A percentile compares a stretch with the other conserved stretches of the same genome.
Conservation (phyloP, 1,140 invertebrate species). For the Apis florea region DNA sequence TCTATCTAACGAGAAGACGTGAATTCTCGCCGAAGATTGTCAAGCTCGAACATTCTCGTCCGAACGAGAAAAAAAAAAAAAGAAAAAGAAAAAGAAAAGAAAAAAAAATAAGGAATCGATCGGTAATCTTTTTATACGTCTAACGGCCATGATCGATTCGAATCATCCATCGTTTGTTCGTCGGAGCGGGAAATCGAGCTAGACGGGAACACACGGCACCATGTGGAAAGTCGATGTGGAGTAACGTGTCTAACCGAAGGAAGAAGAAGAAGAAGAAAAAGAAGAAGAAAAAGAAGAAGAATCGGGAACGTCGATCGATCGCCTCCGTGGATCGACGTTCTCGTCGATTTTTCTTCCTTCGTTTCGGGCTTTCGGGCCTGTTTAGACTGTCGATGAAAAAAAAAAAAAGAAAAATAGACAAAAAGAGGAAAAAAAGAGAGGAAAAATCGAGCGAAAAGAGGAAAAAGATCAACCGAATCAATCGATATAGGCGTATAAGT, state of each 20-base stretch:
- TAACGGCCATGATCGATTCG: slow-evolving; percentile 32
- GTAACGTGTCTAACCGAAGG: neutral
- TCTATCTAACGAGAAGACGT: neutral
- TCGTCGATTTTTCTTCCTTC: neutral
- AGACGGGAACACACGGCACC: slow-evolving; percentile 17
- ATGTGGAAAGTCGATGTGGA: slow-evolving; percentile 26
- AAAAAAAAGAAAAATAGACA: neutral
- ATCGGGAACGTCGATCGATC: slow-evolving; percentile 17
- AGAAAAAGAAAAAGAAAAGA: slow-evolving; percentile 27
- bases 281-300: no score
- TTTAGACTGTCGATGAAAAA: neutral
- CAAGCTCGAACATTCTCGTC: neutral
- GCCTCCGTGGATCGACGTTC: neutral
- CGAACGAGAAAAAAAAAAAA: slow-evolving; percentile 12
- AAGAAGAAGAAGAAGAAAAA: neutral
- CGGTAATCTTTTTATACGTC: slow-evolving; percentile 43
- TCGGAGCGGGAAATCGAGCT: no score
- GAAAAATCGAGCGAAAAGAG: neutral
- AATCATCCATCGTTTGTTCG: neutral
- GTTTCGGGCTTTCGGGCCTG: neutral
- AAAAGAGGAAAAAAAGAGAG: neutral
- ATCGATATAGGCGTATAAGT: slow-evolving; percentile 72
- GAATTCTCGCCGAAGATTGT: neutral
- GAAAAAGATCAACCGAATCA: slow-evolving; percentile 48
- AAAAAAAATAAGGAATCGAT: slow-evolving; percentile 29